Percentiles rank a stretch among this genome's conserved stretches.
These are phyloP conservation scores for Pampus argenteus DNA, from an alignment of 2,797 vertebrate genomes.

Conservation along the genomic window DNA sequence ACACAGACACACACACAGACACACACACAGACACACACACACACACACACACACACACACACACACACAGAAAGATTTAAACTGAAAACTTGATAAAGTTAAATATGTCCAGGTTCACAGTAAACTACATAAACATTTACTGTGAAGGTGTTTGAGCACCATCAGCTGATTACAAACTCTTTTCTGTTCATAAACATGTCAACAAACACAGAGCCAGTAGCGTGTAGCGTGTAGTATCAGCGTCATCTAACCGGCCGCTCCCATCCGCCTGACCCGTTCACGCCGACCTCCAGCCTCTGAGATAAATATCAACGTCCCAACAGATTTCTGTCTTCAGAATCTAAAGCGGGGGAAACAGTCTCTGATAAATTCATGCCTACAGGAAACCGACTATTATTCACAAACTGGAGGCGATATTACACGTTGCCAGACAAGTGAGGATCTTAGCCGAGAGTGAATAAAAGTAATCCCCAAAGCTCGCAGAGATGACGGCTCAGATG, in stretches of 20 bases:
- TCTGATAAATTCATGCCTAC: slow-evolving; percentile 29
- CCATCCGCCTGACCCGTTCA: slow-evolving; percentile 10
- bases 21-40: neutral
- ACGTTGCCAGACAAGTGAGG: slow-evolving; percentile 25
- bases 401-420: slow-evolving; percentile 14
- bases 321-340: slow-evolving; percentile 1
- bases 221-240: slow-evolving; percentile 15
- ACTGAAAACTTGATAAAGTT: too few species aligned
- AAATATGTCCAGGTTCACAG: too few species aligned
- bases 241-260: slow-evolving; percentile 34
- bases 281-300: neutral
- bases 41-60: slow-evolving; percentile 11
- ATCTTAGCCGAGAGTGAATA: slow-evolving; percentile 40
- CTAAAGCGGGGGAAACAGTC: slow-evolving; percentile 1
- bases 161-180: too few species aligned
- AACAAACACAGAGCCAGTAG: slow-evolving; percentile 18
- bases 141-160: too few species aligned
- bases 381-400: slow-evolving; percentile 2
- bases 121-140: too few species aligned
- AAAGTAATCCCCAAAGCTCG: slow-evolving; percentile 53
- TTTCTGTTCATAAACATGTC: neutral
- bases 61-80: neutral
- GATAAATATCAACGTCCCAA: slow-evolving; percentile 30
- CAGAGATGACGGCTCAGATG: slow-evolving; percentile 55
- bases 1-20: neutral